These are phyloP conservation scores for Anabas testudineus DNA, from an alignment of 2,797 vertebrate species.

Conservation along the genomic window DNA sequence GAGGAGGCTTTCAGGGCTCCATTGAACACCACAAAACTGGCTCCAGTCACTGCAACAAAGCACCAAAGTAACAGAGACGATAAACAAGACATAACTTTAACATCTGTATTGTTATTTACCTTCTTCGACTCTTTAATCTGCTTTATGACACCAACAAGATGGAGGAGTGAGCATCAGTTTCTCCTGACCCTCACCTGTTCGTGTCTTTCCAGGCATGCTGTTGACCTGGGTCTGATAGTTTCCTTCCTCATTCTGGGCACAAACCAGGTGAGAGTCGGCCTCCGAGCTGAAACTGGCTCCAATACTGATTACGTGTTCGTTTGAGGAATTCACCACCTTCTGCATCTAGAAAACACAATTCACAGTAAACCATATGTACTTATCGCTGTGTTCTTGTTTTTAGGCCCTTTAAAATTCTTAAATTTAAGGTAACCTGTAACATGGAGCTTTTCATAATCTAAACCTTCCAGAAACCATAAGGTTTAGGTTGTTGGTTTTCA, in stretches of 20 bases:
- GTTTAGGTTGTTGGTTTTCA: no score
- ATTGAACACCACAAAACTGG: constrained; percentile 97
- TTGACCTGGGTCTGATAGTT: constrained; percentile 92
- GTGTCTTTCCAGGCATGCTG: constrained; percentile 88
- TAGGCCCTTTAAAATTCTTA: no score
- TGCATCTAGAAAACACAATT: constrained; percentile 84
- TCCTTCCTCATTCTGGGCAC: constrained; percentile 91
- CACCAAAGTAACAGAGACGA: neutral
- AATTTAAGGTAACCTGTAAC: no score
- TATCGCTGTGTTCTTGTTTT: no score
- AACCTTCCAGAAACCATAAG: no score
- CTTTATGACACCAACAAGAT: neutral
- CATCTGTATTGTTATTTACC: no score
- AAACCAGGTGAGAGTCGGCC: constrained; percentile 95
- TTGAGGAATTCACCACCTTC: constrained; percentile 91
- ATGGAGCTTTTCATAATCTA: no score
- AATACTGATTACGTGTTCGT: constrained; percentile 95
- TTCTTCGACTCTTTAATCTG: no score
- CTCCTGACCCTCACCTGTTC: constrained; percentile 83
- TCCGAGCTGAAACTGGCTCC: constrained; percentile 91
- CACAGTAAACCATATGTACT: neutral
- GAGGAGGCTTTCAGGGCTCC: constrained; percentile 94
- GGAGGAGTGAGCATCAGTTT: neutral
- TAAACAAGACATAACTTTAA: rapidly evolving
- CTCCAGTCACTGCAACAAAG: constrained; percentile 90